These are phyloP conservation scores for Drosophila simulans DNA, from an alignment of 1,140 invertebrate species.

Conservation along the genomic window DNA sequence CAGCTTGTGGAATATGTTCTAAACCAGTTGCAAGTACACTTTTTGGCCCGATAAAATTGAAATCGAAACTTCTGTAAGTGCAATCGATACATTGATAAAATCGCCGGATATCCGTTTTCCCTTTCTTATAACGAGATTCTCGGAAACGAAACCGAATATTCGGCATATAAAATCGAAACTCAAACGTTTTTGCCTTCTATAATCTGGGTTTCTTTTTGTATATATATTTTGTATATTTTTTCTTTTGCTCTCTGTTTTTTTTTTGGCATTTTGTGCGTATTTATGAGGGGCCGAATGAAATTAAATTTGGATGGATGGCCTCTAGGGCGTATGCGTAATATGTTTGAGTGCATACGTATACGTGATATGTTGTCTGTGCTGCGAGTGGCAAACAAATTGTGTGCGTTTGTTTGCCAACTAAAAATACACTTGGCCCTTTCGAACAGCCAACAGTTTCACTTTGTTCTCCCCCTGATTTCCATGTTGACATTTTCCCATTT, in stretches of 20 bases:
- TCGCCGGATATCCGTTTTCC: constrained; percentile 2
- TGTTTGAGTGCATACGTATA: constrained; percentile 25
- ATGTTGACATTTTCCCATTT: background rate
- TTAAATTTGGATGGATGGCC: constrained; percentile 60
- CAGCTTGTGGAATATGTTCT: background rate
- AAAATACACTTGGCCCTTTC: constrained; percentile 30
- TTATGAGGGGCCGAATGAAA: constrained; percentile 51
- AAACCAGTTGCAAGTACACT: background rate
- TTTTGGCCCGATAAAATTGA: background rate
- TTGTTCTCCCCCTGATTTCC: constrained; percentile 7
- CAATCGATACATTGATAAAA: constrained; percentile 16
- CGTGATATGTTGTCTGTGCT: constrained; percentile 7
- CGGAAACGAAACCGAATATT: constrained; percentile 19
- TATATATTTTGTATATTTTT: constrained; percentile 13
- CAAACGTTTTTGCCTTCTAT: constrained; percentile 8
- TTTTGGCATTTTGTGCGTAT: constrained; percentile 47
- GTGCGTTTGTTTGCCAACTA: constrained; percentile 33
- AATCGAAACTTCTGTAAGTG: background rate
- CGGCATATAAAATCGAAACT: constrained; percentile 7
- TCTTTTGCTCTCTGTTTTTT: constrained; percentile 1
- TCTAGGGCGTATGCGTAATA: constrained; percentile 64
- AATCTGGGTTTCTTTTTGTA: constrained; percentile 18
- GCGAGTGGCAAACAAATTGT: constrained; percentile 6
- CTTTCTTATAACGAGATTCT: constrained; percentile 3
- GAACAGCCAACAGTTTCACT: constrained; percentile 18